Conservation (phyloP, 1,140 invertebrate species). For the Aradophagus sp. region DNA sequence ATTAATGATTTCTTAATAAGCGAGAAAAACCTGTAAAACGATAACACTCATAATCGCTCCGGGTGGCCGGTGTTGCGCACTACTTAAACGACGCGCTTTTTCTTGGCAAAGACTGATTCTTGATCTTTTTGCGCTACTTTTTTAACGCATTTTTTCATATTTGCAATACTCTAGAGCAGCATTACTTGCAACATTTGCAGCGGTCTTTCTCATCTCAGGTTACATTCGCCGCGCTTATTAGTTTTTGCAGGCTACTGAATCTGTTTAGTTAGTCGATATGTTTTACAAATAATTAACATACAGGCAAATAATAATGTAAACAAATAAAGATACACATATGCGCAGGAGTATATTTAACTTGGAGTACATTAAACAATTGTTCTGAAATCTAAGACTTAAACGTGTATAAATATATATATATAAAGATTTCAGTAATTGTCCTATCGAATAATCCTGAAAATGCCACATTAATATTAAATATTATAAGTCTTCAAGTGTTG, state of each 20-base stretch:
- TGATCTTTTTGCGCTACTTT: conserved; percentile 42
- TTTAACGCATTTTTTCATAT: conserved; percentile 32
- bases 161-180: conserved; percentile 15
- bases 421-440: too few relatives aligned
- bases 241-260: conserved; percentile 32
- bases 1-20: conserved; percentile 74
- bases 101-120: conserved; percentile 41
- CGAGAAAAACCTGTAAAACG: conserved; percentile 72
- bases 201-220: conserved; percentile 37
- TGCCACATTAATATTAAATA: too few relatives aligned
- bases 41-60: conserved; percentile 62
- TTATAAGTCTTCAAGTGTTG: too few relatives aligned
- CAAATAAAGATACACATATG: too few relatives aligned
- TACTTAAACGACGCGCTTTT: conserved; percentile 62
- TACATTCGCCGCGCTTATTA: conserved; percentile 43
- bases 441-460: too few relatives aligned
- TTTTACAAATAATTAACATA: too few relatives aligned
- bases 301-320: too few relatives aligned
- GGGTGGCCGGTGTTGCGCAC: conserved; percentile 61
- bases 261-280: too few relatives aligned
- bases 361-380: too few relatives aligned
- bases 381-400: too few relatives aligned
- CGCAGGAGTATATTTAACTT: too few relatives aligned
- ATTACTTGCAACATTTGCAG: conserved; percentile 47
- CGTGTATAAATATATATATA: too few relatives aligned